Evolutionary conservation across 2,888 invertebrate species (phyloP), one percentile per base, ranked within the genome.

Genomic region (Taphrorychus bicolor): DNA sequence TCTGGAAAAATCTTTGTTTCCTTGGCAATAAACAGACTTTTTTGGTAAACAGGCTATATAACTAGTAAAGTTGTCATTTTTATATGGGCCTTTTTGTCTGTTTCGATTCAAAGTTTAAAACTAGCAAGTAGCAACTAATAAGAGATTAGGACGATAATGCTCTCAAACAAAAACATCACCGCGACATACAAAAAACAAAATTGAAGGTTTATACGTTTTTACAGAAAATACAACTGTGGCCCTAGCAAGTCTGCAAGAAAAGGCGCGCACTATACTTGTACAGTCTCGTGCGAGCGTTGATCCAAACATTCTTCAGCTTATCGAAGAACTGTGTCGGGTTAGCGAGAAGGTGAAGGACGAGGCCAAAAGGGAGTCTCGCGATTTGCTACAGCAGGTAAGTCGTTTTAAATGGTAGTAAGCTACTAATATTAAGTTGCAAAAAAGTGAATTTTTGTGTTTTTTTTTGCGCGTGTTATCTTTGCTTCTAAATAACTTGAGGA

Each of bases 361-460:
- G 23, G 84, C 88, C 41, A 87, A 85, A 72, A 85, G 83, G 56
- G 92, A 92, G 73, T 84, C 87, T 19, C 89, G 90, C 71, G 93
- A 93, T 78, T 81, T 93, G 70, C 87, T 88, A 52, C 87, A 89
- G 67, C 93, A 93, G 89, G 93, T 93, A 78, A 82, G 63, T 60
- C 16, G 21, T 11, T 51, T 18, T 51, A 5, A 5, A 1, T 32
- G 3, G 11, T 32, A n/a, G n/a, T 32, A 32, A 9, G 9, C 7
- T 7, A 9, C 32, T 32, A 11, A 32, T 11, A 9, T 32, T 32
- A 11, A 7, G 32, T 32, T 32, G 32, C 1, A n/a, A n/a, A n/a
- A n/a, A n/a, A n/a, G n/a, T n/a, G n/a, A n/a, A n/a, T n/a, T n/a
- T n/a, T n/a, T n/a, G n/a, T n/a, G n/a, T n/a, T n/a, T n/a, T n/a